Evolutionary conservation across 2,797 vertebrate genomes (phyloP), one percentile per base, ranked within the genome.

Genomic region (Esox masquinongy): DNA sequence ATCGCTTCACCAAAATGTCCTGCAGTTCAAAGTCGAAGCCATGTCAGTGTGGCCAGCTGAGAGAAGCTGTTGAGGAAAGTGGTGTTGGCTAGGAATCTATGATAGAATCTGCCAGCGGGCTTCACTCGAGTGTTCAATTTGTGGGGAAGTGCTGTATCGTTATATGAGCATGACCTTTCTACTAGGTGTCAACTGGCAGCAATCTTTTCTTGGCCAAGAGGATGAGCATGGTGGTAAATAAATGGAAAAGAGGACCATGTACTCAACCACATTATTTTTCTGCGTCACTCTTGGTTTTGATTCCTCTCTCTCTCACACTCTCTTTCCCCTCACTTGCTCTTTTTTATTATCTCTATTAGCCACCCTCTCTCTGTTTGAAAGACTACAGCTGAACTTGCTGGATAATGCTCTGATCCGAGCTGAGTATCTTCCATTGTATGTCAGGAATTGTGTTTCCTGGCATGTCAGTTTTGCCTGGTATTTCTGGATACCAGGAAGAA

Each of bases 101-200:
- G 82, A 88, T 87, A 78, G 79, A 74, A 83, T 63, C 84, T 88
- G 87, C 85, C 90, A 90, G 85, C n/a, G 11, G 56, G 56, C 83
- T 79, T 84, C 17, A 16, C 79, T 86, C 72, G 67, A 90, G 83
- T 77, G 81, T 80, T 88, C 74, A 59, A 84, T 82, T 84, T 83
- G 88, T 76, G 19, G 69, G 22, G 12, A 68, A 51, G 39, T 64
- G 63, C 17, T 19, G 75, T 79, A 80, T 84, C 83, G 75, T 85
- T 74, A 1, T 26, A 11, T 84, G 88, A 85, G 86, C 77, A 78
- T 66, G 53, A 85, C 82, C 83, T 81, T 75, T 4, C 69, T 78
- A 5, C 70, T 77, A 74, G 75, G 83, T 83, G 84, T 89, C 83
- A 87, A 85, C 78, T 56, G 83, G 79, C 81, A 75, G 85, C 81